Conservation (phyloP, 2,113 vertebrate genomes). For the Gambusia holbrooki region DNA sequence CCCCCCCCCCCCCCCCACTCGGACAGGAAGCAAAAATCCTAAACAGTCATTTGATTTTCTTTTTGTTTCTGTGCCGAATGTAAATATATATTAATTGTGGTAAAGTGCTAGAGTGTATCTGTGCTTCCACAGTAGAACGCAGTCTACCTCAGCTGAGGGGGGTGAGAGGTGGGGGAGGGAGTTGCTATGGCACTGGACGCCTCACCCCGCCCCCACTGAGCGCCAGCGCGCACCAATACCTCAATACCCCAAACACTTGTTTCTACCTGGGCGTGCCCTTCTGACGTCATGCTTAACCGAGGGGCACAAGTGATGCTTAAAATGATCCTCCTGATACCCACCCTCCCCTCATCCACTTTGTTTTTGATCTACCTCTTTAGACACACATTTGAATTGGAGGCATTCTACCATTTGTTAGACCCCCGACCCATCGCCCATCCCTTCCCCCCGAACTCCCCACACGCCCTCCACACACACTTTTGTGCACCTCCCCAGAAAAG, state of each 20-base stretch:
- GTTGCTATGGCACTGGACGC: slow-evolving; percentile 75
- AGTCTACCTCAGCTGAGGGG: slow-evolving; percentile 91
- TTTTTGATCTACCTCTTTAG: slow-evolving; percentile 95
- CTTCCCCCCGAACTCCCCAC: background rate
- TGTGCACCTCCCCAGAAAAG: slow-evolving; percentile 29
- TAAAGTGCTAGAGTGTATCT: slow-evolving; percentile 86
- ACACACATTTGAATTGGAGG: slow-evolving; percentile 91
- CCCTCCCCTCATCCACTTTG: slow-evolving; percentile 81
- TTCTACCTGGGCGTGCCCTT: slow-evolving; percentile 85
- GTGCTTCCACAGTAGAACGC: slow-evolving; percentile 90
- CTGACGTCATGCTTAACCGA: slow-evolving; percentile 84
- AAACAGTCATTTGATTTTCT: slow-evolving; percentile 73
- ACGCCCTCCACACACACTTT: slow-evolving; percentile 40
- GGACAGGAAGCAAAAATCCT: slow-evolving; percentile 60
- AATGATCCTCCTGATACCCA: slow-evolving; percentile 74
- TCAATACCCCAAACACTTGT: slow-evolving; percentile 85
- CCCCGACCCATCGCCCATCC: slow-evolving; percentile 31
- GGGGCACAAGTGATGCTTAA: slow-evolving; percentile 89
- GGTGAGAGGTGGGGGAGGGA: slow-evolving; percentile 83
- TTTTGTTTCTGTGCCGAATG: slow-evolving; percentile 81
- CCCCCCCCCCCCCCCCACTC: slow-evolving; percentile 46
- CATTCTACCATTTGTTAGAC: slow-evolving; percentile 88
- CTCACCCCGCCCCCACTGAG: slow-evolving; percentile 79
- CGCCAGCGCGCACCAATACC: slow-evolving; percentile 86
- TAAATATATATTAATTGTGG: slow-evolving; percentile 91